A percentile compares a stretch with the other conserved stretches of the same genome.
Evolutionary conservation across 2,888 invertebrate species (phyloP).

Genomic region (Deilephila porcellus): DNA sequence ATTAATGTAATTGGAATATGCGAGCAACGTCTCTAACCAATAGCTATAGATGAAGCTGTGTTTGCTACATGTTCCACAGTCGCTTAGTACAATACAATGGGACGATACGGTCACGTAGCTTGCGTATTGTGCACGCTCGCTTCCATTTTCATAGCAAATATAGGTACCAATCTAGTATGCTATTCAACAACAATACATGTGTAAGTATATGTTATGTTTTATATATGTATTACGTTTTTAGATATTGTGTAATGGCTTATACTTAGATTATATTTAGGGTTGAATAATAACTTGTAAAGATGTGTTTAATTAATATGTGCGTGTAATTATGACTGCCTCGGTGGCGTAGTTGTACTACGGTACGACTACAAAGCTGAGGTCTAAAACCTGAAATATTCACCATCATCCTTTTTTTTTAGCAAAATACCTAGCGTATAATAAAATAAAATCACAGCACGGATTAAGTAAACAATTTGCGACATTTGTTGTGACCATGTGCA

Average conservation of each 20-base stretch:
- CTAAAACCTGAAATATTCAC: not conserved
- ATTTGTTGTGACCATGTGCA: constrained; percentile 73
- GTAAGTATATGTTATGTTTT: too few relatives aligned
- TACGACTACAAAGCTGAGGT: too few relatives aligned
- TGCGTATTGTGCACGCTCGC: not conserved
- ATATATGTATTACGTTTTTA: too few relatives aligned
- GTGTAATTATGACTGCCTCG: too few relatives aligned
- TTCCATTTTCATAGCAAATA: constrained; percentile 10
- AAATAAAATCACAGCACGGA: not conserved
- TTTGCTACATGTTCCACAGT: constrained; percentile 6
- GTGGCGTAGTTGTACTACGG: too few relatives aligned
- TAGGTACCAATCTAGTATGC: not conserved
- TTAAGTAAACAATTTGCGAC: constrained; percentile 51
- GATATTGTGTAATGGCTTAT: too few relatives aligned
- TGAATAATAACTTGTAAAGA: too few relatives aligned
- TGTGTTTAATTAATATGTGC: too few relatives aligned
- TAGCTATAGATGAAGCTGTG: not conserved
- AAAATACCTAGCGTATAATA: not conserved
- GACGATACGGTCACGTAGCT: constrained; percentile 6
- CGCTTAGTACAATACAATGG: constrained; percentile 4
- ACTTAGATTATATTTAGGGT: too few relatives aligned
- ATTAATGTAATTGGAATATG: not conserved
- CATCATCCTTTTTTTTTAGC: not conserved
- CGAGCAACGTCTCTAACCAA: not conserved
- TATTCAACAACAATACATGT: not conserved